Evolutionary conservation across 2,113 vertebrate species (phyloP).

Genomic region (Tachysurus vachellii): DNA sequence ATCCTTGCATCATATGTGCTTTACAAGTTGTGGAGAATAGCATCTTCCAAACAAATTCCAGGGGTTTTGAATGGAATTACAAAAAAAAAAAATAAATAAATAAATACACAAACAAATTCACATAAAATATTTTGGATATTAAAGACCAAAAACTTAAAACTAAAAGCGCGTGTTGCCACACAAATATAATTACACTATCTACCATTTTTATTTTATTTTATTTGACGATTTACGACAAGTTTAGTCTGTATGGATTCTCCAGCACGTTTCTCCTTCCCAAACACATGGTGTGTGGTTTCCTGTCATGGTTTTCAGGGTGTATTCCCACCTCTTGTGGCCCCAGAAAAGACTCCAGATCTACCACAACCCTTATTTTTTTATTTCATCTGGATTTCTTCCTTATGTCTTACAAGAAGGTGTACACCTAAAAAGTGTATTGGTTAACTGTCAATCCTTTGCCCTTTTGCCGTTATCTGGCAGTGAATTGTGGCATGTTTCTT

Average conservation of each 20-base stretch:
- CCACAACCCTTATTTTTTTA: neutral
- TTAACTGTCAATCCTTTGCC: neutral
- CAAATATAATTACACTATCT: neutral
- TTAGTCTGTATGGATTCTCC: neutral
- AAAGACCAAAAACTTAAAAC: neutral
- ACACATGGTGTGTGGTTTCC: neutral
- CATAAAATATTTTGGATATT: too few relatives aligned
- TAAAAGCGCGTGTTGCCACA: neutral
- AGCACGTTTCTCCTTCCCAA: neutral
- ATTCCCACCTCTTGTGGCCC: neutral
- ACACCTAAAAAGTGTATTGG: neutral
- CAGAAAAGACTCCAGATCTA: neutral
- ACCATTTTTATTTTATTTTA: neutral
- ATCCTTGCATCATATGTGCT: neutral
- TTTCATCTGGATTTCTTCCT: neutral
- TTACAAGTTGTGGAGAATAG: neutral
- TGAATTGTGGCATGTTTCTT: conserved; percentile 1
- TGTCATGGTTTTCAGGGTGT: neutral
- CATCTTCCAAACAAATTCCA: neutral
- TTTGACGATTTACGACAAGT: neutral
- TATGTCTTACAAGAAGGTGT: neutral
- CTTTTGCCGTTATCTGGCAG: neutral
- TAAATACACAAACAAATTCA: neutral
- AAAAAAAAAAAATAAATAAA: neutral
- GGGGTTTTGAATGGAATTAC: neutral